These are phyloP conservation scores for Melanerpes formicivorus DNA, from an alignment of 2,113 vertebrate genomes.

Conservation along the genomic window DNA sequence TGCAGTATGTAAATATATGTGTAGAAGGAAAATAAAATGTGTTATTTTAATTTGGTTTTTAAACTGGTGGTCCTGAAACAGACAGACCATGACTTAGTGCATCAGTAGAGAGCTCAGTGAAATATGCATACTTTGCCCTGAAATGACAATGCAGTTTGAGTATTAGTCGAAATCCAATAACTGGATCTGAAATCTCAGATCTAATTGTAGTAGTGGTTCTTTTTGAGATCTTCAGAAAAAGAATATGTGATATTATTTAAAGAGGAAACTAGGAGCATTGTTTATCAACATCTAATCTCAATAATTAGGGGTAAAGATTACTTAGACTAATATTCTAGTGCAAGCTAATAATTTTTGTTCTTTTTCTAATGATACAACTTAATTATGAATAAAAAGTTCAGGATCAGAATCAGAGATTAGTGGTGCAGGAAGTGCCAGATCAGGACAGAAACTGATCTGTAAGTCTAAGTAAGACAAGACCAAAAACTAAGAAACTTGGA, in stretches of 20 bases:
- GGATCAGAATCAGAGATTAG: not conserved
- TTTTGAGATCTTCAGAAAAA: not conserved
- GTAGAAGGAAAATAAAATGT: not conserved
- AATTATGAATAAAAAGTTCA: not conserved
- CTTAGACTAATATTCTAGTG: not conserved
- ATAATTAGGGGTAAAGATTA: not conserved
- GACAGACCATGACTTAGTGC: not conserved
- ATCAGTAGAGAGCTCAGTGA: not conserved
- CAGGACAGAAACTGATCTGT: not conserved
- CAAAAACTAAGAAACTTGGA: not conserved
- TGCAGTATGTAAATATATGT: conserved; percentile 14
- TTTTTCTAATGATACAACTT: not conserved
- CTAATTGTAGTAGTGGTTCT: not conserved
- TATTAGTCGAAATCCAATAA: not conserved
- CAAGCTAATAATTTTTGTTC: not conserved
- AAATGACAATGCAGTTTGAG: not conserved
- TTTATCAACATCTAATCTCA: not conserved
- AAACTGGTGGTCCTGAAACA: not conserved
- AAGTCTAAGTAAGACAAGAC: not conserved
- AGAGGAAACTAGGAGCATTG: not conserved
- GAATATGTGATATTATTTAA: not conserved
- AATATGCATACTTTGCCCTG: not conserved
- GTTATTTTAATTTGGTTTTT: not conserved
- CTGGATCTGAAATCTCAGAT: not conserved
- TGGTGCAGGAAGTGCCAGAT: not conserved